Base-by-base conservation (phyloP, 2,113 vertebrate genomes). In the Amphiprion ocellaris region DNA sequence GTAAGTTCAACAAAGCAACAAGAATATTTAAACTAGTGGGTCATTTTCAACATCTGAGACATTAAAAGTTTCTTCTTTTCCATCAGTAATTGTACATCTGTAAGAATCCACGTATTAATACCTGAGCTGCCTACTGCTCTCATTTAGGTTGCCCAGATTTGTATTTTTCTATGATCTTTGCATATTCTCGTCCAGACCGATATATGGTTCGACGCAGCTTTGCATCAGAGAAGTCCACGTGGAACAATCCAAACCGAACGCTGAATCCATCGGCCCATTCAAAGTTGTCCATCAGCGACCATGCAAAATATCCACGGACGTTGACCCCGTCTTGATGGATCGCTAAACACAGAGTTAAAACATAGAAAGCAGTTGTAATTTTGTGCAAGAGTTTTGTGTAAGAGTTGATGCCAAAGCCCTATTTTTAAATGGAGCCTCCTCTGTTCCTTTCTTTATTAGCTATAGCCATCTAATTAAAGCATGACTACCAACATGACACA, bases 281-380 rank as follows among this genome's bases (percentile, higher is more conserved):
- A 75, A 96, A 96, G 82, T 96, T 96, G 86, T 96, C 94, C 93
- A 97, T 77, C 69, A 96, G 89, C 0, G 93, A 96, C 95, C 94
- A 96, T 0, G 82, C 83, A 69, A 96, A 97, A 81, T 94, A 95
- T 16, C 94, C 69, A 5, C 9, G 77, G 53, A 96, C 59, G 1
- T 93, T 75, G 74, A 95, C 92, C 53, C 79, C 74, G 28, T 96
- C 90, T 50, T 94, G 70, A 47, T 71, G 87, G 62, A 96, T 89
- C 5, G 90, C 93, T 96, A 76, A 12, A 59, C 28, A 69, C 12
- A 54, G 23, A 62, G 2, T 55, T 11, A 30, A 68, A 74, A 66
- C 50, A 33, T 2, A 33, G 15, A 39, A 4, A 33, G 17, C 4
- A 33, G 3, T 17, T 21, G 10, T 21, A 0, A 28, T 28, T 16